Evolutionary conservation across 2,888 invertebrate genomes (phyloP), one percentile per base, ranked within the genome.

Genomic region (Cosmorhoe ocellata): DNA sequence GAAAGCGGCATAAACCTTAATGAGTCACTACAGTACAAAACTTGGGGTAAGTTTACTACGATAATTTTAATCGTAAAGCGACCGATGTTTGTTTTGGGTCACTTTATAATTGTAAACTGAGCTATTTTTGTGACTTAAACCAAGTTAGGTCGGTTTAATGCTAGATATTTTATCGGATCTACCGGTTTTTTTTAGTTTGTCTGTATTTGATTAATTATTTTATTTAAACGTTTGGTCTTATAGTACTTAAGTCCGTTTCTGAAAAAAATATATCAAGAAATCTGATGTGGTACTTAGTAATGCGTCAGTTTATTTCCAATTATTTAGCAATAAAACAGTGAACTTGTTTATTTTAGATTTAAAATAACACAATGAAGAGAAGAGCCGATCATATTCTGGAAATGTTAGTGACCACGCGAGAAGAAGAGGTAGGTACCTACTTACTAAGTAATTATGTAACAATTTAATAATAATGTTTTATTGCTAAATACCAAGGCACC

Each of bases 71-170:
- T 26, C 26, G 26, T 26, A 26, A 26, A 26, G 26, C 8, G 26
- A 26, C 26, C 26, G 26, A 26, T 4, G 26, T 26, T 26, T 26
- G 22, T 26, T 26, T 26, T 9, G 26, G 1, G 26, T 26, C 26
- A 26, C 26, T 26, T 26, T 8, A 26, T 7, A 26, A 26, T 7
- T 50, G 51, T 46, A 49, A 57, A 51, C 32, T 26, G 26, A 26
- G 26, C 26, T 26, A 26, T 26, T 26, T 26, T 26, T 26, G 26
- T 47, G 26, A 26, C 26, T 26, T 26, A 26, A 26, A 26, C 26
- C 26, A 26, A 26, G 26, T 26, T 26, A 7, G 26, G 26, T 26
- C 26, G 26, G 7, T 26, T 26, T 9, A 4, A 7, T 26, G 6
- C 26, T 26, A 7, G 6, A 26, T 26, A 26, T 26, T 26, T 26